A percentile compares a stretch with the other conserved stretches of the same genome.
phyloP scores from a whole-genome alignment of 2,113 vertebrate species.

The Sisor rabdophorus region DNA sequence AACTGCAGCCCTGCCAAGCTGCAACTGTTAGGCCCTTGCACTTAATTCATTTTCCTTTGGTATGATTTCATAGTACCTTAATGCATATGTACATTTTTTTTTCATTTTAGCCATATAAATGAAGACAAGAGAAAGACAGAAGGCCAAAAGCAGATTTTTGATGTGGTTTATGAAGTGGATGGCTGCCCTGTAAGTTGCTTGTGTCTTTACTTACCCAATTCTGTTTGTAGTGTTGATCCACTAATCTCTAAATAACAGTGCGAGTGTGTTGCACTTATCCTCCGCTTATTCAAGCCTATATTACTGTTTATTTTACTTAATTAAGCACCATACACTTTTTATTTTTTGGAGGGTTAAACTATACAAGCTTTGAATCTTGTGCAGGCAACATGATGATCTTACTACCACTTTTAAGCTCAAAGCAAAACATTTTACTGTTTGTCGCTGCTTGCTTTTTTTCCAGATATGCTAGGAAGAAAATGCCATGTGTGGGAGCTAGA shows the following conservation, averaged over 20 bases:
- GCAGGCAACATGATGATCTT: conserved; percentile 14
- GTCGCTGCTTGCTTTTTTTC: not conserved
- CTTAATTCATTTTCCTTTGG: too few relatives aligned
- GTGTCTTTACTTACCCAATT: conserved; percentile 28
- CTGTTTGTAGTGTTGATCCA: not conserved
- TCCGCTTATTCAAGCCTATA: conserved; percentile 6
- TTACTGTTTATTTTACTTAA: conserved; percentile 37
- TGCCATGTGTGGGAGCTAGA: not conserved
- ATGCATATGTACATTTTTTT: not conserved
- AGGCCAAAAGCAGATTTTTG: conserved; percentile 96
- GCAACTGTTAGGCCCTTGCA: too few relatives aligned
- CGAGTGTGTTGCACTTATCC: not conserved
- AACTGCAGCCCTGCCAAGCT: too few relatives aligned
- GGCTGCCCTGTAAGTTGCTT: conserved; percentile 88
- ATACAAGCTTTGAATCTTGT: conserved; percentile 22
- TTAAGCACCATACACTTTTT: conserved; percentile 4
- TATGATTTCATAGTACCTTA: too few relatives aligned
- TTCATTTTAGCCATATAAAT: conserved; percentile 84
- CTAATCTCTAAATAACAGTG: conserved; percentile 40
- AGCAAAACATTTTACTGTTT: not conserved
- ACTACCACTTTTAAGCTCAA: not conserved
- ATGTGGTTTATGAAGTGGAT: conserved; percentile 97
- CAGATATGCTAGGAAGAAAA: not conserved
- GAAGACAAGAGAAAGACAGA: conserved; percentile 99
- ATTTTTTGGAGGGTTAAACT: conserved; percentile 16